Evolutionary conservation across 2,113 vertebrate genomes (phyloP), one percentile per base, ranked within the genome.

Genomic region (Spermophilus dauricus): DNA sequence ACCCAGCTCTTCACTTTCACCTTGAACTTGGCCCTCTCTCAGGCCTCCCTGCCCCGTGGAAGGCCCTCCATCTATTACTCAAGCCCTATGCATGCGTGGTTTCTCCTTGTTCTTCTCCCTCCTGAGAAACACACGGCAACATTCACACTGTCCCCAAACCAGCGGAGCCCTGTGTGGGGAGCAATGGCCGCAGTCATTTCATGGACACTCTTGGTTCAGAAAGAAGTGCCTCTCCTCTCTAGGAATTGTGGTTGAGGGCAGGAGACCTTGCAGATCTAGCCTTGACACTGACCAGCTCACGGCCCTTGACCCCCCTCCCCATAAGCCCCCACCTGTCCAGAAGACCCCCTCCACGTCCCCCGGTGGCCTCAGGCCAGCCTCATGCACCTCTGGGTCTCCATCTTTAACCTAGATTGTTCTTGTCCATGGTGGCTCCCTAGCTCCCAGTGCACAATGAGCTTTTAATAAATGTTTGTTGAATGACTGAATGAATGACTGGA

Each of bases 1-100:
- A 18, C 56, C 56, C 17, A 18, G 56, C 56, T 20, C 18, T 20
- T 56, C 56, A 56, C 56, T n/a, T 75, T 42, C 13, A 30, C 20
- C 32, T 81, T 76, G 65, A 70, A 69, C 51, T 16, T 28, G 51
- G 22, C 37, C 34, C 48, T 72, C 4, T 0, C 32, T 34, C 3
- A 0, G 13, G 32, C 14, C 24, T 67, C 65, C 53, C 9, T 0
- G 0, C 6, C 39, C 30, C 9, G 0, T 1, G 3, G 65, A 72
- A 70, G 30, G 20, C 28, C 72, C 24, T 42, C 42, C 11, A 14
- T 80, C 30, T 14, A 17, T 24, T 56, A 3, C 70, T 16, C n/a
- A 53, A 73, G 26, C 7, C 61, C 34, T 0, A 14, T 3, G 11
- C 11, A 26, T 28, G 9, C 5, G 17, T 4, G 24, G n/a, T 3